Percentiles rank a stretch among this genome's conserved stretches.
phyloP scores from a whole-genome alignment of 1,140 invertebrate species.

The Philotrypesis tridentata region DNA sequence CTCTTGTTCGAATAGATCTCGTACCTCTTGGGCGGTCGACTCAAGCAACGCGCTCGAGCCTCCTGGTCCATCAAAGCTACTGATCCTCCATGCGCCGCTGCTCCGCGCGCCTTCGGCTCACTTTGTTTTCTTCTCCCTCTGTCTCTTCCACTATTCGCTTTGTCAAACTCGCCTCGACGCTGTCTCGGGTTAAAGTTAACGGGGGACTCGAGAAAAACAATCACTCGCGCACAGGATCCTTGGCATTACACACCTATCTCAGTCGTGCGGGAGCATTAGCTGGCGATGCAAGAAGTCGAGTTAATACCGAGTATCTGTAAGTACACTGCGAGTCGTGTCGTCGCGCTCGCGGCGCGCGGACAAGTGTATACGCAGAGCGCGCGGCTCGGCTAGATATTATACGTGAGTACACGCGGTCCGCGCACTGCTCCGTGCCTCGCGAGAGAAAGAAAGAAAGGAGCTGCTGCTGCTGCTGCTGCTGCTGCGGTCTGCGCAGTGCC shows the following conservation, averaged over 20 bases:
- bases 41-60: conserved; percentile 56
- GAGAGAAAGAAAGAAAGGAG: background rate
- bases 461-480: background rate
- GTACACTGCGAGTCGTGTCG: background rate
- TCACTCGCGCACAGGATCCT: background rate
- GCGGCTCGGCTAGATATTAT: too few species aligned
- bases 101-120: background rate
- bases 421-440: background rate
- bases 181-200: too few species aligned
- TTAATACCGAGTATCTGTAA: too few species aligned
- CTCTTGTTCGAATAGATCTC: conserved; percentile 48
- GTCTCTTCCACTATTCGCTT: too few species aligned
- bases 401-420: background rate
- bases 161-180: too few species aligned
- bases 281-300: too few species aligned
- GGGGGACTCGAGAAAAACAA: background rate
- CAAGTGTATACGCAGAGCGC: background rate
- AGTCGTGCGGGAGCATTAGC: too few species aligned
- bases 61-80: conserved; percentile 45
- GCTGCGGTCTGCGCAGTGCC: too few species aligned
- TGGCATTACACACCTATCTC: too few species aligned
- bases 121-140: too few species aligned
- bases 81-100: background rate
- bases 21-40: conserved; percentile 57
- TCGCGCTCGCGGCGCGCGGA: conserved; percentile 18